Conservation (phyloP, 2,797 vertebrate genomes). For the Garrulus glandarius region DNA sequence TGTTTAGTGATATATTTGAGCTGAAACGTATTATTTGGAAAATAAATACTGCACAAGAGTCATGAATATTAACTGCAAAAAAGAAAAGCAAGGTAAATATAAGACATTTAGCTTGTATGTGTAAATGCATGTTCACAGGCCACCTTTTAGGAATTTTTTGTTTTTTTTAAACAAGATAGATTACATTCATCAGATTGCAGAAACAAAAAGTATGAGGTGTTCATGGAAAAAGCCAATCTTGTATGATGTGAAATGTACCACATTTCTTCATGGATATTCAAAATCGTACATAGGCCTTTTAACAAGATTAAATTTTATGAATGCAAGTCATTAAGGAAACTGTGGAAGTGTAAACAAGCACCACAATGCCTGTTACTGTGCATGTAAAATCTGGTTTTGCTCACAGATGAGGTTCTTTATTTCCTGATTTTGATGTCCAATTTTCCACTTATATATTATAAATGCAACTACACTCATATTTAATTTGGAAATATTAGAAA, state of each 20-base stretch:
- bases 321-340: not conserved
- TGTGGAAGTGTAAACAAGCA: not conserved
- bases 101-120: conserved; percentile 27
- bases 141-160: conserved; percentile 7
- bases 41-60: conserved; percentile 45
- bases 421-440: not conserved
- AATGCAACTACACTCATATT: not conserved
- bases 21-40: conserved; percentile 35
- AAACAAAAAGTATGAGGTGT: conserved; percentile 9
- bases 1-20: conserved; percentile 35
- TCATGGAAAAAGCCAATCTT: not conserved
- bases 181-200: conserved; percentile 29
- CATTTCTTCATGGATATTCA: conserved; percentile 29
- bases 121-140: not conserved
- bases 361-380: not conserved
- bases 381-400: not conserved
- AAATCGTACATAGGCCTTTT: conserved; percentile 21
- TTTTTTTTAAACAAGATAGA: conserved; percentile 43
- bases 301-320: conserved; percentile 20
- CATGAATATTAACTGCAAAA: conserved; percentile 56
- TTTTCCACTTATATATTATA: not conserved
- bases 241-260: not conserved
- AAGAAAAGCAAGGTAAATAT: not conserved
- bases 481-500: conserved; percentile 51
- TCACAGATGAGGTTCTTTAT: not conserved